These are phyloP conservation scores for Diadegma fenestrale DNA, from an alignment of 2,888 invertebrate species.

Conservation along the genomic window DNA sequence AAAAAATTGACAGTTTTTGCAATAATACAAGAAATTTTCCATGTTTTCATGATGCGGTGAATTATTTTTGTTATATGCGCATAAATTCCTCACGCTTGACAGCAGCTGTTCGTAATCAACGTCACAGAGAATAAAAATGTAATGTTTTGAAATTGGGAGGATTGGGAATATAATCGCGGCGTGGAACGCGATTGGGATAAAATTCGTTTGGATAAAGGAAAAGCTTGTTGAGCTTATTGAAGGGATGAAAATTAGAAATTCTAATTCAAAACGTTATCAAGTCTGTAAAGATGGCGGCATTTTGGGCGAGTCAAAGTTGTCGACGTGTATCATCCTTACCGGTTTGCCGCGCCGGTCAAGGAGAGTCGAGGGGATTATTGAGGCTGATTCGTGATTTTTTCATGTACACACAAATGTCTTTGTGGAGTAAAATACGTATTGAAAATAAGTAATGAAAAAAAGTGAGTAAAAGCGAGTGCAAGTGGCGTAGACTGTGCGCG, in stretches of 20 bases:
- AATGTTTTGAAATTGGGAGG: background rate
- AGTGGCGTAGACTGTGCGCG: background rate
- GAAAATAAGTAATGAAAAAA: background rate
- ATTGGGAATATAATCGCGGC: background rate
- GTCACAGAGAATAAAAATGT: background rate
- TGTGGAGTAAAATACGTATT: background rate
- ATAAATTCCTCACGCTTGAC: background rate
- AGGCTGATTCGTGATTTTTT: slow-evolving; percentile 15
- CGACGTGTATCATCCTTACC: slow-evolving; percentile 66
- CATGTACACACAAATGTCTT: background rate
- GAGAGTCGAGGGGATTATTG: slow-evolving; percentile 19
- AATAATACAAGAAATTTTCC: background rate
- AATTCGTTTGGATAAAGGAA: background rate
- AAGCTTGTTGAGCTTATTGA: background rate
- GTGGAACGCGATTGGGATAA: too few species aligned
- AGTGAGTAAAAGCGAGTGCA: background rate
- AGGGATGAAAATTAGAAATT: background rate
- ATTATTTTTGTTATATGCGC: too few species aligned
- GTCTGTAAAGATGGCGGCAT: slow-evolving; percentile 60
- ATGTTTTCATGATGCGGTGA: background rate
- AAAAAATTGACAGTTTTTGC: background rate
- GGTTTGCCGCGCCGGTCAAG: slow-evolving; percentile 33
- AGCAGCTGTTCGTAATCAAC: background rate
- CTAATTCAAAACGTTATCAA: slow-evolving; percentile 32
- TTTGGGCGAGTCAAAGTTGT: slow-evolving; percentile 58